A percentile compares a stretch with the other conserved stretches of the same genome.
These are phyloP conservation scores for Pachyseris speciosa DNA, from an alignment of 64 coral and sea anemone genomes.

Conservation along the genomic window DNA sequence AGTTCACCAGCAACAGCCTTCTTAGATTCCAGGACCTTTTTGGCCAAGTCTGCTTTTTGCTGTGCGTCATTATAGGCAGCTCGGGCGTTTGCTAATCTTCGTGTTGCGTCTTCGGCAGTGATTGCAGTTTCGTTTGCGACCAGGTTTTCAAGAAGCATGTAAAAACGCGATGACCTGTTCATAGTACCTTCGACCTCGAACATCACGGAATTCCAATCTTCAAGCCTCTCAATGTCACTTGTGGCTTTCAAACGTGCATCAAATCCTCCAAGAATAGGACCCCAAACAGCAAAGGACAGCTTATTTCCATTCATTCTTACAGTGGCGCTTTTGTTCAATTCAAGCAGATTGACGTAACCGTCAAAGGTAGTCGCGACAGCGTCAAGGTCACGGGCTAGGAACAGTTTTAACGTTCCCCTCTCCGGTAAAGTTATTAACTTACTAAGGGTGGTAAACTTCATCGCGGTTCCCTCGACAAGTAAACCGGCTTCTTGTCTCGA, in stretches of 20 bases:
- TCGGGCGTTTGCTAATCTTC: background rate
- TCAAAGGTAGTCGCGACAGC: background rate
- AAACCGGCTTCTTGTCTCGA: background rate
- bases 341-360: background rate
- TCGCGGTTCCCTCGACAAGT: conserved; percentile 3
- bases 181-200: background rate
- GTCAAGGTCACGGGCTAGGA: background rate
- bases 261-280: background rate
- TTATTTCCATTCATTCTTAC: background rate
- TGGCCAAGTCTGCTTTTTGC: background rate
- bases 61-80: background rate
- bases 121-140: background rate
- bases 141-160: background rate
- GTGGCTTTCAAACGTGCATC: background rate
- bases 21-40: background rate
- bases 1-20: background rate
- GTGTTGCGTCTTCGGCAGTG: background rate
- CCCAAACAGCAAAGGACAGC: background rate
- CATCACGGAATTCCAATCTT: background rate
- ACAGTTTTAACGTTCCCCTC: background rate
- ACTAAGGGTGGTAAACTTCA: background rate
- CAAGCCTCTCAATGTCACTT: background rate
- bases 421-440: background rate
- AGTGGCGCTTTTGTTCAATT: background rate
- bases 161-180: background rate